Evolutionary conservation across 2,888 invertebrate species (phyloP).

Genomic region (Pegoplata infirma): DNA sequence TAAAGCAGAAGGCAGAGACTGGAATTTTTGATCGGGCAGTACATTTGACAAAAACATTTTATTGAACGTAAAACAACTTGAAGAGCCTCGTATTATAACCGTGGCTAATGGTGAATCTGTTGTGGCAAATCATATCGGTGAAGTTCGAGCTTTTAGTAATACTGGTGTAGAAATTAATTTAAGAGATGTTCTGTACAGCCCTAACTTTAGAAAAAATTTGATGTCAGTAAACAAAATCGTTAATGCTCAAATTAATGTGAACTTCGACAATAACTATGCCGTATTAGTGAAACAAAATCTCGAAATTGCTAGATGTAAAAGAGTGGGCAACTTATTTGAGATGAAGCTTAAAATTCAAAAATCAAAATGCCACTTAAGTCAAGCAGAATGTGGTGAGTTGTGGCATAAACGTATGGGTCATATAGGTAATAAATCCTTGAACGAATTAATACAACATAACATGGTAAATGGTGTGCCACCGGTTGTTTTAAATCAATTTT

Average conservation of each 20-base stretch:
- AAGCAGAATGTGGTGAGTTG: background rate
- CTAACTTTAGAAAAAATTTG: background rate
- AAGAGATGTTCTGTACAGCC: background rate
- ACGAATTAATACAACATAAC: background rate
- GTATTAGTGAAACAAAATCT: background rate
- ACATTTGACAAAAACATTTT: too few species aligned
- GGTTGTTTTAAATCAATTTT: too few species aligned
- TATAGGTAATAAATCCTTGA: conserved; percentile 3
- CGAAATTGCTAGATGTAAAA: too few species aligned
- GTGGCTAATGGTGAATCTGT: conserved; percentile 5
- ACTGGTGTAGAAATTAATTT: background rate
- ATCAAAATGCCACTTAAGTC: background rate
- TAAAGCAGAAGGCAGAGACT: too few species aligned
- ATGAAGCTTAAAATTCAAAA: background rate
- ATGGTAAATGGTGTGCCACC: background rate
- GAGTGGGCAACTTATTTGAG: too few species aligned
- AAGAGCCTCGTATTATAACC: too few species aligned
- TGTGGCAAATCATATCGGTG: conserved; percentile 2
- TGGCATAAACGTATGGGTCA: conserved; percentile 1
- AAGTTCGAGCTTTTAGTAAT: background rate
- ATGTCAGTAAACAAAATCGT: conserved; percentile 8
- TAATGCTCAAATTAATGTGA: conserved; percentile 1
- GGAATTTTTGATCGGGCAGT: too few species aligned
- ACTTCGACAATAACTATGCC: background rate
- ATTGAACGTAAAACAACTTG: too few species aligned